A percentile compares a stretch with the other conserved stretches of the same genome.
Evolutionary conservation across 2,797 vertebrate genomes (phyloP).

Genomic region (Yasuhikotakia modesta): DNA sequence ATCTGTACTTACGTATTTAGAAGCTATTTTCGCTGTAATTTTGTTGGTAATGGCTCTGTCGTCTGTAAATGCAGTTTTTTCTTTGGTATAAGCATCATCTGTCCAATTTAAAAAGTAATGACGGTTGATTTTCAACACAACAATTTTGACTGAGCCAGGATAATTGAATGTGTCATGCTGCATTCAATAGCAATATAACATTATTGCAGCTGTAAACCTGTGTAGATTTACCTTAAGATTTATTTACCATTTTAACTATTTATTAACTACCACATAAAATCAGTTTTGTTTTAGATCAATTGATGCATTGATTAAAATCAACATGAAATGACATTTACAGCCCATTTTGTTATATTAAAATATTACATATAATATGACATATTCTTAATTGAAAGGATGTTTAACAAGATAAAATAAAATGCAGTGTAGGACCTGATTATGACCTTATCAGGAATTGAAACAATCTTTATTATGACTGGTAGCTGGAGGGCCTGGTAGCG

Average conservation of each 20-base stretch:
- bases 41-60: constrained; percentile 29
- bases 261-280: too few species aligned
- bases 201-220: background rate
- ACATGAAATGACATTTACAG: too few species aligned
- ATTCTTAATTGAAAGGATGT: too few species aligned
- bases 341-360: too few species aligned
- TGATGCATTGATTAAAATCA: too few species aligned
- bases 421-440: too few species aligned
- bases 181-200: constrained; percentile 1
- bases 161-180: constrained; percentile 27
- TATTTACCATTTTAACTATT: too few species aligned
- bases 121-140: background rate
- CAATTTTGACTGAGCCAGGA: background rate
- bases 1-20: constrained; percentile 22
- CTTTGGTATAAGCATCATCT: constrained; percentile 5
- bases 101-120: background rate
- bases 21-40: constrained; percentile 14
- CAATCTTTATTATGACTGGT: background rate
- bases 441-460: too few species aligned
- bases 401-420: too few species aligned
- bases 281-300: too few species aligned
- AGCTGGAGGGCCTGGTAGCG: too few species aligned
- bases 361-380: too few species aligned
- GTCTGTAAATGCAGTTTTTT: constrained; percentile 32
- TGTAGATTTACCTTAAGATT: background rate